Evolutionary conservation across 2,888 invertebrate genomes (phyloP).

Genomic region (Tetanocera ferruginea): DNA sequence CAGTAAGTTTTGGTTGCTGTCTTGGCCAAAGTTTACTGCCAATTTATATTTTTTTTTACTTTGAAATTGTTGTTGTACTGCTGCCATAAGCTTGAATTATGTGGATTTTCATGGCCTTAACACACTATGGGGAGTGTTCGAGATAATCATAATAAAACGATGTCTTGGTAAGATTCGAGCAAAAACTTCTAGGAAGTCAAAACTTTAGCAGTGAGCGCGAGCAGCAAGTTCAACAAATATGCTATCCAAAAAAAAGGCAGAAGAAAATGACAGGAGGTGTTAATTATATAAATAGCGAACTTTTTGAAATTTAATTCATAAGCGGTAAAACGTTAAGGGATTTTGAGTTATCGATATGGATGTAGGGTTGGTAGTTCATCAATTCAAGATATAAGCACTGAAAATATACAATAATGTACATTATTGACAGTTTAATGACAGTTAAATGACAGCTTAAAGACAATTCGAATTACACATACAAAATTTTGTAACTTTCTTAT

Average conservation of each 20-base stretch:
- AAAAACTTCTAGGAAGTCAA: background rate
- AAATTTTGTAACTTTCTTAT: too few relatives aligned
- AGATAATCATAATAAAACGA: conserved; percentile 15
- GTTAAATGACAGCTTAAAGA: too few relatives aligned
- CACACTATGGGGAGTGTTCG: background rate
- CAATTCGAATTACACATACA: too few relatives aligned
- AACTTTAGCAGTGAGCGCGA: background rate
- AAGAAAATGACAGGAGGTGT: background rate
- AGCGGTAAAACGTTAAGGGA: too few relatives aligned
- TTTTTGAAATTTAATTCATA: too few relatives aligned
- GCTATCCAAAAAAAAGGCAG: background rate
- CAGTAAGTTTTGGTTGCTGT: background rate
- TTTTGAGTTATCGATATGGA: too few relatives aligned
- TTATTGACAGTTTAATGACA: too few relatives aligned
- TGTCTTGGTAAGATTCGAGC: background rate
- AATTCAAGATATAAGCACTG: too few relatives aligned
- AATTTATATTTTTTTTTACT: background rate
- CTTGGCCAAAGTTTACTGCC: conserved; percentile 1
- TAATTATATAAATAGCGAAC: too few relatives aligned
- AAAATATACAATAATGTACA: too few relatives aligned
- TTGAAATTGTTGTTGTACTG: background rate
- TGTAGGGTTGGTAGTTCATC: too few relatives aligned
- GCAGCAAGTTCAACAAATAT: background rate
- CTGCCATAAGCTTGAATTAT: conserved; percentile 20
- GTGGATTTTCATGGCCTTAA: conserved; percentile 5